Evolutionary conservation across 2,888 invertebrate species (phyloP), one percentile per base, ranked within the genome.

Genomic region (Crepidodera aurea): DNA sequence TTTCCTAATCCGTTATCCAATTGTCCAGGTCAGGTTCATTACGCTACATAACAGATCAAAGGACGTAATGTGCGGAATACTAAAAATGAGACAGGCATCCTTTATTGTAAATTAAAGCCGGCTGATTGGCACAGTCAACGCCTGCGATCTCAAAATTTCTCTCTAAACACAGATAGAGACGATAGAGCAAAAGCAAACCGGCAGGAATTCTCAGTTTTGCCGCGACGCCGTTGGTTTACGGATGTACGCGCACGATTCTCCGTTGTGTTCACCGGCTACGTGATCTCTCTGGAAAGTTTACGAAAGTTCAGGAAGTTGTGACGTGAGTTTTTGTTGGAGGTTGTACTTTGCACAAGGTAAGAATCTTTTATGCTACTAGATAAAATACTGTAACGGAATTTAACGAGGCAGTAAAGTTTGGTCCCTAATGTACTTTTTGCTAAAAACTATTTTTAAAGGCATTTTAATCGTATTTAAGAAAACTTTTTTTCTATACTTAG

Each of bases 11-110:
- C 13, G 37, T 46, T 34, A 34, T 44, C 48, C 39, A 39, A 27
- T 57, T 57, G 57, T 37, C 57, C 16, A 39, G 57, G 57, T 50
- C 48, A 48, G 57, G 48, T 57, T 57, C 32, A 57, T 57, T 57
- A 57, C 39, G 15, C 27, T 12, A 48, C 48, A 32, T 16, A 19
- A 48, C 19, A 50, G 29, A 57, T 57, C 48, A 57, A 57, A 57
- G 56, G 56, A 16, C 12, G 12, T 32, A n/a, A 13, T 40, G 37
- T 39, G 37, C 48, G 16, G 48, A 50, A 57, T 57, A 48, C 48
- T 50, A 48, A 57, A 57, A 56, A 57, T 46, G 48, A 57, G 19
- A 18, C 32, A 22, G 19, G 19, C 42, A 16, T 34, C 37, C 25
- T 48, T 48, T 48, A 48, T 34, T 48, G 56, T 56, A 37, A 56